A percentile compares a stretch with the other conserved stretches of the same genome.
These are phyloP conservation scores for Capromys pilorides DNA, from an alignment of 2,797 vertebrate genomes.

Conservation along the genomic window DNA sequence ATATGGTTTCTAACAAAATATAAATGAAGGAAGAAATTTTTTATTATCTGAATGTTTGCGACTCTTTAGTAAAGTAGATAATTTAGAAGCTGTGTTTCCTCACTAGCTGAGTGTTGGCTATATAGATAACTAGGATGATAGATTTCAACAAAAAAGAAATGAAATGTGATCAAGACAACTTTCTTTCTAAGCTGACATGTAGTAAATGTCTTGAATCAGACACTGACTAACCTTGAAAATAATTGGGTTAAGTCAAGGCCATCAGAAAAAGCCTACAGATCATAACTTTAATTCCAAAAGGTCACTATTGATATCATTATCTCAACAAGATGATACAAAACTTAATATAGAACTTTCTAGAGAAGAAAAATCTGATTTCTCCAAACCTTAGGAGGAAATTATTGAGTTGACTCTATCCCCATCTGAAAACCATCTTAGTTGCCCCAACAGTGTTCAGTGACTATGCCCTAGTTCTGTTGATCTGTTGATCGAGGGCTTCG, in stretches of 20 bases:
- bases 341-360: slow-evolving; percentile 34
- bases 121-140: slow-evolving; percentile 3
- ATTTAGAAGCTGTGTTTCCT: slow-evolving; percentile 41
- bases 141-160: background rate
- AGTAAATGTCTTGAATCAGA: slow-evolving; percentile 51
- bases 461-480: background rate
- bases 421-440: background rate
- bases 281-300: slow-evolving; percentile 33
- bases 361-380: slow-evolving; percentile 36
- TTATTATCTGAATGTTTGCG: background rate
- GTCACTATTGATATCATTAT: slow-evolving; percentile 37
- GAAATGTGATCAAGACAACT: slow-evolving; percentile 11
- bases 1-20: background rate
- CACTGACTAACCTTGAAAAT: slow-evolving; percentile 46
- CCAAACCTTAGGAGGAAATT: background rate
- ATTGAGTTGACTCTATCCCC: background rate
- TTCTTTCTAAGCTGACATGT: slow-evolving; percentile 54
- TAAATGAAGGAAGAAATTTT: background rate
- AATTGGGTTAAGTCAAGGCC: slow-evolving; percentile 3
- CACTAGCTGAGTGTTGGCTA: background rate
- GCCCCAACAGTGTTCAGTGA: background rate
- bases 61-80: slow-evolving; percentile 40
- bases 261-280: slow-evolving; percentile 30
- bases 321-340: background rate
- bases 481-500: background rate